Conservation (phyloP, 1,140 invertebrate species). For the Copidosoma floridanum region DNA sequence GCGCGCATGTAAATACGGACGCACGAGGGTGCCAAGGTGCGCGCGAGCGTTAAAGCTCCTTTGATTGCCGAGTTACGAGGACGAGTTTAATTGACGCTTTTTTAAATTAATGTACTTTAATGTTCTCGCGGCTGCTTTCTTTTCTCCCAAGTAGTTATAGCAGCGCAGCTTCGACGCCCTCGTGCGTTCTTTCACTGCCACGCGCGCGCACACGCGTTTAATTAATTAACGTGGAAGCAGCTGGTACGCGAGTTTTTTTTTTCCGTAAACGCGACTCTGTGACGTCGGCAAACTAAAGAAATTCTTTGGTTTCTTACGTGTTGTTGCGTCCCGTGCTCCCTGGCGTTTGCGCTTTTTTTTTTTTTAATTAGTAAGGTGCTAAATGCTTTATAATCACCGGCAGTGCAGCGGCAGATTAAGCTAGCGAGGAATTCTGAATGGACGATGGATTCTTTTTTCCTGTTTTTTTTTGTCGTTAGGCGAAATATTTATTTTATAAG, state of each 20-base stretch:
- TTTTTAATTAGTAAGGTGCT: constrained; percentile 15
- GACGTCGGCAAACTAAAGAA: too few species aligned
- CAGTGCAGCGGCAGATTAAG: too few species aligned
- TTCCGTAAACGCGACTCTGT: too few species aligned
- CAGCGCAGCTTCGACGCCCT: too few species aligned
- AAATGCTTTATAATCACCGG: constrained; percentile 3
- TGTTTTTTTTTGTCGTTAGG: not conserved
- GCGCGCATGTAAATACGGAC: too few species aligned
- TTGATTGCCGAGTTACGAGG: not conserved
- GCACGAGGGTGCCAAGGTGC: not conserved
- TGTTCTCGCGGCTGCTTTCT: too few species aligned
- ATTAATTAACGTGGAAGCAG: constrained; percentile 22
- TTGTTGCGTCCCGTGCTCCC: not conserved
- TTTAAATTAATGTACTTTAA: constrained; percentile 20
- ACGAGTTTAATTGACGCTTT: constrained; percentile 18
- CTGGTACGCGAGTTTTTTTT: too few species aligned
- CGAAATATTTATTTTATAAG: constrained; percentile 8
- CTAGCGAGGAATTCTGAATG: not conserved
- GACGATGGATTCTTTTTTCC: not conserved
- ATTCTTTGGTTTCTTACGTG: constrained; percentile 11
- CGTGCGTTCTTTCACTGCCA: constrained; percentile 2
- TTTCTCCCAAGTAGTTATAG: too few species aligned
- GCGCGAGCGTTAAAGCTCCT: not conserved
- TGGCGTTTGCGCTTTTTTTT: not conserved
- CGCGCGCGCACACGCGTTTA: constrained; percentile 15